phyloP scores from a whole-genome alignment of 2,113 vertebrate genomes.

The Sterrhoptilus dennistouni region DNA sequence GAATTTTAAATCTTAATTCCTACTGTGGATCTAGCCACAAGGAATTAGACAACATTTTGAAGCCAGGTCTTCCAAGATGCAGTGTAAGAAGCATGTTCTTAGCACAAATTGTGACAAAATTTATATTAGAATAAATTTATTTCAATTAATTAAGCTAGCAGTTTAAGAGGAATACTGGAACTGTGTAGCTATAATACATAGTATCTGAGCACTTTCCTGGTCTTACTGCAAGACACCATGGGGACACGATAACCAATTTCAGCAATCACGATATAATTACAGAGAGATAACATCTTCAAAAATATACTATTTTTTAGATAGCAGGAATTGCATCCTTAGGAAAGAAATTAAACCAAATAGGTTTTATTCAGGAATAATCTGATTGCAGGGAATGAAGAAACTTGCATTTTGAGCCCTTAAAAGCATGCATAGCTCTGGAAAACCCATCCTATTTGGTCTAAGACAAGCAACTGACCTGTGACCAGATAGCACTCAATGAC shows the following conservation, averaged over 20 bases:
- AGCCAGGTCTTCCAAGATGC: neutral
- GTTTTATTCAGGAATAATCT: neutral
- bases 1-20: neutral
- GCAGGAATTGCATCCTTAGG: neutral
- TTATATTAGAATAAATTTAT: neutral
- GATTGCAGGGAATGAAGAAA: neutral
- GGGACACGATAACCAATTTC: neutral
- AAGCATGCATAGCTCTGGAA: neutral
- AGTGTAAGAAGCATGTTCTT: neutral
- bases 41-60: neutral
- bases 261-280: neutral
- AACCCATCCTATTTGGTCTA: neutral
- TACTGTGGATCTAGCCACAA: neutral
- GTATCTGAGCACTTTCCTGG: neutral
- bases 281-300: neutral
- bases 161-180: neutral
- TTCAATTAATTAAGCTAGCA: neutral
- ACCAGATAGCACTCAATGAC: neutral
- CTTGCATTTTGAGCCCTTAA: neutral
- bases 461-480: neutral
- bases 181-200: neutral
- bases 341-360: neutral
- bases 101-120: neutral
- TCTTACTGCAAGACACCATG: neutral
- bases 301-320: neutral